Conservation (phyloP, 2,113 vertebrate genomes). For the Notothenia rossii region DNA sequence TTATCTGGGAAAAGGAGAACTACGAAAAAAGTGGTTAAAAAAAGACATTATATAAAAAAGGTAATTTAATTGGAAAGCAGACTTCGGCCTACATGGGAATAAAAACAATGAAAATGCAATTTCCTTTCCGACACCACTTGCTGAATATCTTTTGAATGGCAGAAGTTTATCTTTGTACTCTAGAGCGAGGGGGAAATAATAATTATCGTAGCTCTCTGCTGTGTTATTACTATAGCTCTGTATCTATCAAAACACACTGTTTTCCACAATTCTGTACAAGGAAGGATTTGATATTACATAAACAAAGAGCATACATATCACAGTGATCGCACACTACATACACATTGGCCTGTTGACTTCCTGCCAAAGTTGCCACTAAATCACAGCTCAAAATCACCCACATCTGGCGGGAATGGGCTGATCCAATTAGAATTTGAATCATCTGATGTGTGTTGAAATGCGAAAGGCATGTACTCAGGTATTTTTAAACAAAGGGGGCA, state of each 20-base stretch:
- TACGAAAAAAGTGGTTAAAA: neutral
- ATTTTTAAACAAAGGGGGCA: conserved; percentile 1
- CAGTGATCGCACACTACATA: neutral
- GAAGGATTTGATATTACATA: neutral
- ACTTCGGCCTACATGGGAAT: neutral
- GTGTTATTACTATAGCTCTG: neutral
- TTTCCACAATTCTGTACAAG: neutral
- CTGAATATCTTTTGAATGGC: neutral
- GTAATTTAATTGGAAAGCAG: neutral
- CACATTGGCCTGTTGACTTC: neutral
- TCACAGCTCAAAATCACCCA: neutral
- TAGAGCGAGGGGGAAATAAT: too few species aligned
- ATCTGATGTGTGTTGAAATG: neutral
- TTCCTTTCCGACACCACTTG: neutral
- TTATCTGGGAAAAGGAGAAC: neutral
- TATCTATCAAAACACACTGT: neutral
- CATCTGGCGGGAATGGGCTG: neutral
- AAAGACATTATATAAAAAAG: neutral
- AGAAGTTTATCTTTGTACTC: neutral
- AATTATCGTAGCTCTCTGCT: neutral
- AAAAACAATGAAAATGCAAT: neutral
- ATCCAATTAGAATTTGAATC: neutral
- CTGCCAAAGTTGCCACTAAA: neutral
- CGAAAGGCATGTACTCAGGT: neutral
- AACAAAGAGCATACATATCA: neutral